These are phyloP conservation scores for Brachionus koreanus DNA, from an alignment of 1,140 invertebrate species.

Conservation along the genomic window DNA sequence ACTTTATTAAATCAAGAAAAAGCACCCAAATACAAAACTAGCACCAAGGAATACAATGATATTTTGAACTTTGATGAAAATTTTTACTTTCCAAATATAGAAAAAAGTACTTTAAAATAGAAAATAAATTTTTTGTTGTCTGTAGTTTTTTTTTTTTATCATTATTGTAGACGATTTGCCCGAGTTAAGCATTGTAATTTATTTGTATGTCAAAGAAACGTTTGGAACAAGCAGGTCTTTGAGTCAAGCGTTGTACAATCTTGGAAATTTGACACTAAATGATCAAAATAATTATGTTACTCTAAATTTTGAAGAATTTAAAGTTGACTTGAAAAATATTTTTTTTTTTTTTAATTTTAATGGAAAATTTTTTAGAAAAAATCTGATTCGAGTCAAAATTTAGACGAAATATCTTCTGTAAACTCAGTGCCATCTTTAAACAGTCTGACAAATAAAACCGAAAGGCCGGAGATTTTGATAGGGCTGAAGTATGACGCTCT, in stretches of 20 bases:
- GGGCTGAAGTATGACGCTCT: conserved; percentile 33
- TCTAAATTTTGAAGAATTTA: neutral
- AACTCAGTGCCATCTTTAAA: conserved; percentile 5
- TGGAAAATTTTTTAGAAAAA: conserved; percentile 29
- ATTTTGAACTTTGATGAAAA: conserved; percentile 36
- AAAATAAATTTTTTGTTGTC: neutral
- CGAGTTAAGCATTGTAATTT: neutral
- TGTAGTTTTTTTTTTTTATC: neutral
- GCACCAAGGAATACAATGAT: conserved; percentile 27
- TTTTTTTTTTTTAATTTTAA: neutral
- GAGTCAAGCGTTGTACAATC: neutral
- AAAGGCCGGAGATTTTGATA: neutral
- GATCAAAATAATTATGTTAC: conserved; percentile 37
- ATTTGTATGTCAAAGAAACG: conserved; percentile 24
- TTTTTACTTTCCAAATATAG: conserved; percentile 42
- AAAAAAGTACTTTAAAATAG: neutral
- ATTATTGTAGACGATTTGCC: neutral
- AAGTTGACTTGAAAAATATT: neutral
- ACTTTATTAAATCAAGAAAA: conserved; percentile 39
- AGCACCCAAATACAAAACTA: conserved; percentile 40
- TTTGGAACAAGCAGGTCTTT: neutral
- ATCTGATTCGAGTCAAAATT: conserved; percentile 36
- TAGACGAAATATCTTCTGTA: neutral
- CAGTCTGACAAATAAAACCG: neutral
- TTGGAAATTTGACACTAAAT: neutral